These are phyloP conservation scores for Megaceryle alcyon DNA, from an alignment of 2,797 vertebrate species.

Conservation along the genomic window DNA sequence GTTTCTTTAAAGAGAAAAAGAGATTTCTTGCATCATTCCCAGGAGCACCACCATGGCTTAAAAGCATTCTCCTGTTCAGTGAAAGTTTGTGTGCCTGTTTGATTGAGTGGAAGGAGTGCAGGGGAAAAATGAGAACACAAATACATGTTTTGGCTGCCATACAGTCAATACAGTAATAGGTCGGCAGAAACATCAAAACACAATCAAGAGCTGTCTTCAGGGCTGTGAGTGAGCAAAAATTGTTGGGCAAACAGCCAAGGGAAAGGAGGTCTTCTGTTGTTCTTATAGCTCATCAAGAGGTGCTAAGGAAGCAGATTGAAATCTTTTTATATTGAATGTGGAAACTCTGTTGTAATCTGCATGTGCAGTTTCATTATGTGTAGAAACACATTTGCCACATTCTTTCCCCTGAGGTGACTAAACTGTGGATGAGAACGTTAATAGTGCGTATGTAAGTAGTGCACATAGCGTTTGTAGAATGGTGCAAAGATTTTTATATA, in stretches of 20 bases:
- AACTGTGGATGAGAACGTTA: background rate
- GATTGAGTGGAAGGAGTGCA: slow-evolving; percentile 82
- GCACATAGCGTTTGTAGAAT: background rate
- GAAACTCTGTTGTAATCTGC: background rate
- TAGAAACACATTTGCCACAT: background rate
- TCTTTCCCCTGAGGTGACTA: background rate
- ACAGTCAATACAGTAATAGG: slow-evolving; percentile 90
- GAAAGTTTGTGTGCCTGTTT: slow-evolving; percentile 75
- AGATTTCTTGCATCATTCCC: slow-evolving; percentile 81
- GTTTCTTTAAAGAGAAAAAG: slow-evolving; percentile 82
- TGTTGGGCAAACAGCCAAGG: slow-evolving; percentile 65
- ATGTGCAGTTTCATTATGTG: background rate
- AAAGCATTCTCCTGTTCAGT: slow-evolving; percentile 80
- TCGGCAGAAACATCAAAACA: slow-evolving; percentile 94
- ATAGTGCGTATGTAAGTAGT: background rate
- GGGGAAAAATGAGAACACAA: slow-evolving; percentile 86
- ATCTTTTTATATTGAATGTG: background rate
- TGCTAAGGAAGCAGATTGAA: background rate
- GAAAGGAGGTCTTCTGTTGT: background rate
- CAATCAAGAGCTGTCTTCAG: slow-evolving; percentile 85
- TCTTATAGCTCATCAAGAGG: background rate
- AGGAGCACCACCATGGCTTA: slow-evolving; percentile 75
- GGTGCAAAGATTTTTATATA: background rate
- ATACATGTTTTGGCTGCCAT: slow-evolving; percentile 90
- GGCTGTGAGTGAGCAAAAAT: slow-evolving; percentile 77